A percentile compares a stretch with the other conserved stretches of the same genome.
phyloP scores from a whole-genome alignment of 2,113 vertebrate species.

The Thomomys bottae region DNA sequence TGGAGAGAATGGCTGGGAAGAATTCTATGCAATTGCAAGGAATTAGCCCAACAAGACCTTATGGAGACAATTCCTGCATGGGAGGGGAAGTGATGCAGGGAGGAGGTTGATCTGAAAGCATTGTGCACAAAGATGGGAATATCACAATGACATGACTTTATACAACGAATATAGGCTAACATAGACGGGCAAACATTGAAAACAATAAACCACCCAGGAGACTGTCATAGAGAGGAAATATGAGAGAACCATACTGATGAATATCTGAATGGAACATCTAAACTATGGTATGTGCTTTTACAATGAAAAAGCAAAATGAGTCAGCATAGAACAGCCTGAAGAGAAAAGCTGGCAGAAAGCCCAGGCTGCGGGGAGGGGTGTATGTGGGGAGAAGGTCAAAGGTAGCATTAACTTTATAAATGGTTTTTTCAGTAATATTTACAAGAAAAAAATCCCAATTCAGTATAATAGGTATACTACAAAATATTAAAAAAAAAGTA shows the following conservation, averaged over 20 bases:
- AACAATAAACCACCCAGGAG: background rate
- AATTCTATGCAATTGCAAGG: no score
- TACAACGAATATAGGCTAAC: no score
- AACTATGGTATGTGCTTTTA: background rate
- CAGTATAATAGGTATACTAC: background rate
- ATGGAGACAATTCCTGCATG: no score
- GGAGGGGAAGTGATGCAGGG: no score
- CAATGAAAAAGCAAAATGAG: background rate
- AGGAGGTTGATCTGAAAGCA: no score
- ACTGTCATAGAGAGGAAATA: background rate
- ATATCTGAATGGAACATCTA: background rate
- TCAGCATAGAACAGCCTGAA: background rate
- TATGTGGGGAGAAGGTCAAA: background rate
- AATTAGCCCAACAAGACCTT: no score
- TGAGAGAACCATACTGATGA: background rate
- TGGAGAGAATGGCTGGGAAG: no score
- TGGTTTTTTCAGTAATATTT: background rate
- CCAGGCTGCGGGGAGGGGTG: no score
- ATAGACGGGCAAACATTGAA: no score
- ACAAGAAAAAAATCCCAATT: background rate
- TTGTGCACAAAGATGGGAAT: no score
- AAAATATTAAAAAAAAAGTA: conserved; percentile 6
- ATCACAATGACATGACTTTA: no score
- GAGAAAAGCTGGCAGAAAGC: background rate
- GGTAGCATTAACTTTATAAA: background rate